Evolutionary conservation across 1,140 invertebrate species (phyloP).

Genomic region (Belonocnema kinseyi): DNA sequence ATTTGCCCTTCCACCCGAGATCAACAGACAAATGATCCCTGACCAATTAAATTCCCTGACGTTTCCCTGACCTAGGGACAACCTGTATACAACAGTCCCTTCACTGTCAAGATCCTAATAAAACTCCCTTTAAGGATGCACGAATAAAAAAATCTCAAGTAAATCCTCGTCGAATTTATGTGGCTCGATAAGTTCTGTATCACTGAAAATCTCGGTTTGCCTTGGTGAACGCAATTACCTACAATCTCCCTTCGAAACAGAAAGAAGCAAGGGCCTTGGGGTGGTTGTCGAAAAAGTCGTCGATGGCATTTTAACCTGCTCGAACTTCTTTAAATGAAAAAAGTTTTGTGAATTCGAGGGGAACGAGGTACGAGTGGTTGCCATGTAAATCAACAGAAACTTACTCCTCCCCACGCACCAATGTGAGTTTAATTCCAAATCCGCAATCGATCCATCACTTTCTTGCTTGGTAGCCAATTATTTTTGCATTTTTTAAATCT

Average conservation of each 20-base stretch:
- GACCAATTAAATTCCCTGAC: too few species aligned
- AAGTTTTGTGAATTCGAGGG: conserved; percentile 41
- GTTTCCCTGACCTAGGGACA: too few species aligned
- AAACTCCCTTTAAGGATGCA: not conserved
- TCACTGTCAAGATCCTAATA: not conserved
- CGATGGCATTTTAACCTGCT: conserved; percentile 47
- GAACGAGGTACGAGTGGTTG: conserved; percentile 38
- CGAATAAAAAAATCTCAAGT: not conserved
- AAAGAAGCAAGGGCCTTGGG: not conserved
- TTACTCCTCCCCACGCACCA: conserved; percentile 25
- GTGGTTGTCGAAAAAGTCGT: conserved; percentile 25
- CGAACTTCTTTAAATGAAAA: conserved; percentile 50
- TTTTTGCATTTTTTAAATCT: too few species aligned
- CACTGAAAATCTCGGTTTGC: not conserved
- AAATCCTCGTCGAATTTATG: not conserved
- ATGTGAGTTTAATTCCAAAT: not conserved
- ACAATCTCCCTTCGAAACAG: not conserved
- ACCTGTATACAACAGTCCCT: too few species aligned
- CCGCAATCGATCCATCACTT: not conserved
- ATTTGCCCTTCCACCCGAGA: not conserved
- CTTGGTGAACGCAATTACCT: conserved; percentile 16
- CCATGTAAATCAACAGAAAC: conserved; percentile 41
- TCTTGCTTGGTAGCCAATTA: not conserved
- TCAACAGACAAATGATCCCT: too few species aligned
- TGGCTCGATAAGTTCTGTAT: not conserved